A percentile compares a stretch with the other conserved stretches of the same genome.
These are phyloP conservation scores for Tenthredo scrophulariae DNA, from an alignment of 2,888 invertebrate species.

Conservation along the genomic window DNA sequence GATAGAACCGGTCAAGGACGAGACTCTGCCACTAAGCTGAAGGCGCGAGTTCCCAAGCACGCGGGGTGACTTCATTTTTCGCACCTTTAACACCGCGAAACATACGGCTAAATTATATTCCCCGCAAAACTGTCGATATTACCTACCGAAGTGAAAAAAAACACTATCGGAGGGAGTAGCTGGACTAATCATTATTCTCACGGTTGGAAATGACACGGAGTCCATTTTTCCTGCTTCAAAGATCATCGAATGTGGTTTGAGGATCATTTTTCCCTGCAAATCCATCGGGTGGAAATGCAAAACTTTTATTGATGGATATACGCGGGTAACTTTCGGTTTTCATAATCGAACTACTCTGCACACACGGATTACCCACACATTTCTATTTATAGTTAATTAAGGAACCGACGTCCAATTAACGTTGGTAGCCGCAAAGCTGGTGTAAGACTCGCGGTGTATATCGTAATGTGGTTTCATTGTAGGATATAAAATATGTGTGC, in stretches of 20 bases:
- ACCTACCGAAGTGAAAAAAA: background rate
- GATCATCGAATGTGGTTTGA: too few species aligned
- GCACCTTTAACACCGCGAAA: conserved; percentile 23
- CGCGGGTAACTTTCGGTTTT: conserved; percentile 24
- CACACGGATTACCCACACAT: background rate
- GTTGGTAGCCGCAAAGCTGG: background rate
- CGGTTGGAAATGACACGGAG: background rate
- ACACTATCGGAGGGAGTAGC: background rate
- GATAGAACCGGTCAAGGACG: conserved; percentile 78
- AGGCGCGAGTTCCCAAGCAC: conserved; percentile 72
- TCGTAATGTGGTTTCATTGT: conserved; percentile 62
- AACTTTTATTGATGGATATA: background rate
- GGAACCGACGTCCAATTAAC: conserved; percentile 14
- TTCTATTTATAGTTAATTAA: background rate
- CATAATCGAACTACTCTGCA: background rate
- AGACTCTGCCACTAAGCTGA: conserved; percentile 36
- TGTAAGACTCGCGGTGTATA: background rate
- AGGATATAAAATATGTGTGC: conserved; percentile 60
- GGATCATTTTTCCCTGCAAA: too few species aligned
- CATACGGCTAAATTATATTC: background rate
- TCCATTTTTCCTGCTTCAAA: background rate
- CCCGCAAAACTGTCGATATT: background rate
- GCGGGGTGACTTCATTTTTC: conserved; percentile 49
- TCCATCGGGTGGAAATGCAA: too few species aligned
- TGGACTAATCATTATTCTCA: background rate